phyloP scores from a whole-genome alignment of 2,888 invertebrate species.

The Ceramica pisi region DNA sequence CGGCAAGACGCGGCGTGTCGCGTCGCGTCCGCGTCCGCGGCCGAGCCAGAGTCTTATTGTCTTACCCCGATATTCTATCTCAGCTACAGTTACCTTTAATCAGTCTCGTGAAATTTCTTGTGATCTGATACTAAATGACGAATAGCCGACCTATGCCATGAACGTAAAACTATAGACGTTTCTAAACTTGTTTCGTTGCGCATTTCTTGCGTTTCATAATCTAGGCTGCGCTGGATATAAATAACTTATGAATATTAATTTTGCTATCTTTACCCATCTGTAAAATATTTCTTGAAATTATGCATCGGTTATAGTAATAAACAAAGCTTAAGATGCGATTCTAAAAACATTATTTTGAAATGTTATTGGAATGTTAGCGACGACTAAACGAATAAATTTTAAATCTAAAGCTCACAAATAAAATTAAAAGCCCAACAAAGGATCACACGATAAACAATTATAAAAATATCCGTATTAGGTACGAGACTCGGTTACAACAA shows the following conservation, averaged over 20 bases:
- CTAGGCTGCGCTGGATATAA: conserved; percentile 46
- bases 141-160: conserved; percentile 52
- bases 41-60: conserved; percentile 79
- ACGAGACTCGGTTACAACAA: conserved; percentile 82
- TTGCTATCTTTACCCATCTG: conserved; percentile 49
- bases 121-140: conserved; percentile 58
- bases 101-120: conserved; percentile 56
- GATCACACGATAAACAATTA: conserved; percentile 74
- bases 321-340: conserved; percentile 27
- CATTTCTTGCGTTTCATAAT: conserved; percentile 60
- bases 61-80: conserved; percentile 63
- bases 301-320: conserved; percentile 40
- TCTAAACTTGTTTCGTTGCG: conserved; percentile 51
- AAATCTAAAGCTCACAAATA: conserved; percentile 49
- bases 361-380: conserved; percentile 44
- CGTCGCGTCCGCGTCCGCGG: conserved; percentile 72
- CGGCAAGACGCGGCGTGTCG: conserved; percentile 73
- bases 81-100: conserved; percentile 61
- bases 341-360: conserved; percentile 41
- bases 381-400: conserved; percentile 43
- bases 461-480: conserved; percentile 82
- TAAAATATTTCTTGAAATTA: conserved; percentile 52
- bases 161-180: conserved; percentile 36
- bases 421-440: conserved; percentile 66
- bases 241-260: conserved; percentile 60